phyloP scores from a whole-genome alignment of 2,113 vertebrate species.

The Vimba vimba region DNA sequence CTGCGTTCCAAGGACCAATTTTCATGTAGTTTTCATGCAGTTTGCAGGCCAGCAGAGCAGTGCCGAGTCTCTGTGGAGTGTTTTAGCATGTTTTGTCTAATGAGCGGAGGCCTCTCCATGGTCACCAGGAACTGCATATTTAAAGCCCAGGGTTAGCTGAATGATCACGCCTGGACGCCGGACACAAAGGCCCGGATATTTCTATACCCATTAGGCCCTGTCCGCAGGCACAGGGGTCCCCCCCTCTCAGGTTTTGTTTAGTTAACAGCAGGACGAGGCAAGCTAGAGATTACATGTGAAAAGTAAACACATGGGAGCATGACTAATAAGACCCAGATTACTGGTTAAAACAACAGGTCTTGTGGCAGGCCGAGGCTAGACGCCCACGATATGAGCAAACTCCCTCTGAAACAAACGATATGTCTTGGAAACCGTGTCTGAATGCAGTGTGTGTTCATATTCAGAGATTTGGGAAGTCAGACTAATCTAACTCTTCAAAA shows the following conservation, averaged over 20 bases:
- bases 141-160: conserved; percentile 61
- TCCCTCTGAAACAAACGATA: background rate
- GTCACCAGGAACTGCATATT: conserved; percentile 50
- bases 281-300: conserved; percentile 70
- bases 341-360: conserved; percentile 62
- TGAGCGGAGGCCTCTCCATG: conserved; percentile 55
- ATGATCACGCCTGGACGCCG: conserved; percentile 55
- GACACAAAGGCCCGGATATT: conserved; percentile 66
- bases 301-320: conserved; percentile 62
- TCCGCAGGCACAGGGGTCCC: conserved; percentile 41
- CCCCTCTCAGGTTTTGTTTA: conserved; percentile 59
- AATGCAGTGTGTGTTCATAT: background rate
- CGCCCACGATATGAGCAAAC: conserved; percentile 7
- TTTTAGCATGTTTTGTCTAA: conserved; percentile 59
- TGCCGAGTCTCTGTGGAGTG: conserved; percentile 16
- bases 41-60: background rate
- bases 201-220: conserved; percentile 58
- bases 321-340: conserved; percentile 62
- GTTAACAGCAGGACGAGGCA: conserved; percentile 63
- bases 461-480: background rate
- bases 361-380: conserved; percentile 29
- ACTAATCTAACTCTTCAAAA: too few relatives aligned
- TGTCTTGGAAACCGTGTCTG: background rate
- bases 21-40: too few relatives aligned
- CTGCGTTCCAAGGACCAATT: background rate